Conservation (phyloP, 1,140 invertebrate genomes). For the Drosophila setifemur region DNA sequence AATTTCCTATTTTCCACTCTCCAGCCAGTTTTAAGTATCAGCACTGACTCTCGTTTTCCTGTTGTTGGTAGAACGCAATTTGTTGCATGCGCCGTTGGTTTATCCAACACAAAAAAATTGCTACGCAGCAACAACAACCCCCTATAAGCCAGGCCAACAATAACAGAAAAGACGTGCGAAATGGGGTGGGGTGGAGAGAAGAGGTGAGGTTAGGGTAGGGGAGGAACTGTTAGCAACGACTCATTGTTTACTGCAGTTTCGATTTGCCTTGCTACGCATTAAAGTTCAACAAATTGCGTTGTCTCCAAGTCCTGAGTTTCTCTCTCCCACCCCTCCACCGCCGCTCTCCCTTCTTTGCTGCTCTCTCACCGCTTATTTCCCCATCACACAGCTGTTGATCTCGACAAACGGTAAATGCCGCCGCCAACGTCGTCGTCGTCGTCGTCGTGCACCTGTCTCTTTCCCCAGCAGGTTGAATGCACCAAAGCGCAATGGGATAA, state of each 20-base stretch:
- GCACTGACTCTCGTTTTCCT: background rate
- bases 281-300: constrained; percentile 55
- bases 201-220: no score
- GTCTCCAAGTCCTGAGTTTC: constrained; percentile 16
- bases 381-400: constrained; percentile 59
- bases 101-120: constrained; percentile 11
- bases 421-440: constrained; percentile 9
- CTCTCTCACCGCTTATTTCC: background rate
- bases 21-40: background rate
- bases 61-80: constrained; percentile 44
- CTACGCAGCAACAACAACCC: constrained; percentile 29
- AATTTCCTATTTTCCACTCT: no score
- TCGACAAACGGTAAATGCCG: constrained; percentile 44
- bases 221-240: constrained; percentile 19
- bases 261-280: constrained; percentile 45
- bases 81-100: constrained; percentile 42
- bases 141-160: constrained; percentile 21
- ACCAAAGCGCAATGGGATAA: constrained; percentile 37
- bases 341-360: no score
- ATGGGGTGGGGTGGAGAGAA: background rate
- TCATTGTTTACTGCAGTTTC: constrained; percentile 39
- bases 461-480: constrained; percentile 54
- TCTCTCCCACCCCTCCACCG: background rate
- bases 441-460: constrained; percentile 54
- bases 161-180: constrained; percentile 11